Evolutionary conservation across 2,797 vertebrate genomes (phyloP).

Genomic region (Synaphobranchus kaupii): DNA sequence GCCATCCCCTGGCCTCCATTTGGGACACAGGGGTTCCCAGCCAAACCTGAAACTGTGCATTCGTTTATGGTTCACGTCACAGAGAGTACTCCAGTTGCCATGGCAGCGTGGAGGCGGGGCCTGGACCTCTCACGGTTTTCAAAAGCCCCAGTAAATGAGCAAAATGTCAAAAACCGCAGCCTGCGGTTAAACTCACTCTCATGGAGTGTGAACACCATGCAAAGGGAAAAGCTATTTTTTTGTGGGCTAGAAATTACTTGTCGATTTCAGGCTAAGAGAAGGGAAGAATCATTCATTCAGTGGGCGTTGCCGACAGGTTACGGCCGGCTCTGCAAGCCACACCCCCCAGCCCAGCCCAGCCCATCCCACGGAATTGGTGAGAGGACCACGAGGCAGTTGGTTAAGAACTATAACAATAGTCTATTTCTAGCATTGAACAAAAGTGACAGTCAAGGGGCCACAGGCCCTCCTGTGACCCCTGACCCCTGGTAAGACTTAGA

Average conservation of each 20-base stretch:
- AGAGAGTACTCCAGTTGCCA: neutral
- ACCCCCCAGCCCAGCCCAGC: neutral
- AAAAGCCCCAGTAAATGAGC: neutral
- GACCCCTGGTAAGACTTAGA: neutral
- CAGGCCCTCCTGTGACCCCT: neutral
- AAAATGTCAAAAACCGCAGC: neutral
- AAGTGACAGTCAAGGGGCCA: neutral
- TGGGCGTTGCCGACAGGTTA: neutral
- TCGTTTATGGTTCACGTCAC: neutral
- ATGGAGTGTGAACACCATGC: neutral
- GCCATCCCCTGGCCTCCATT: neutral
- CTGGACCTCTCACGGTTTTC: neutral
- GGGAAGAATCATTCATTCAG: neutral
- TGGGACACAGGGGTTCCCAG: neutral
- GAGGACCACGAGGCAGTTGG: neutral
- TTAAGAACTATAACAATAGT: neutral
- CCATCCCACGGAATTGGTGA: neutral
- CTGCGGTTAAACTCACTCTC: neutral
- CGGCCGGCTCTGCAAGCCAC: neutral
- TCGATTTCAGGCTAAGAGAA: neutral
- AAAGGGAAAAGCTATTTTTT: neutral
- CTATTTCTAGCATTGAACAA: too few relatives aligned
- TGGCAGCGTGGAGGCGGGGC: neutral
- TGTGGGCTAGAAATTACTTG: slow-evolving; percentile 22
- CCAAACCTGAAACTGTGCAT: slow-evolving; percentile 23